A percentile compares a stretch with the other conserved stretches of the same genome.
phyloP scores from a whole-genome alignment of 2,888 invertebrate genomes.

The Harmothoe impar region DNA sequence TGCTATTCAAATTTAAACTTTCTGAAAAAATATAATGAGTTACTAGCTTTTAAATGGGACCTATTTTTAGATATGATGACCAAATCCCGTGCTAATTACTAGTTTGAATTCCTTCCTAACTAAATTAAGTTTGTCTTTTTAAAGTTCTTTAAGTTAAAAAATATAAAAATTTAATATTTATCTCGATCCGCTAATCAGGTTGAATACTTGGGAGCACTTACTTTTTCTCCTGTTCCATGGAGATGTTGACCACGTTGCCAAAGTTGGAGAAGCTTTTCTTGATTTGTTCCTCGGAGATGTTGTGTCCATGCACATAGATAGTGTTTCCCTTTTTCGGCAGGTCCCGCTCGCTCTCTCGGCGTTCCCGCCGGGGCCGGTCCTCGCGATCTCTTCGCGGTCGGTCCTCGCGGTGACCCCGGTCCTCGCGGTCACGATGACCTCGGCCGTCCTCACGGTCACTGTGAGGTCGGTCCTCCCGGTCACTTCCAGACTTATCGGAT shows the following conservation, averaged over 20 bases:
- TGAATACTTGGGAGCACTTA: too few relatives aligned
- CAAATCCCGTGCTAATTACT: too few relatives aligned
- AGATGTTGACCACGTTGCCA: slow-evolving; percentile 91
- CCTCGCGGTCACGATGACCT: neutral
- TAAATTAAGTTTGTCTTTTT: too few relatives aligned
- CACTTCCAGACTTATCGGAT: slow-evolving; percentile 2
- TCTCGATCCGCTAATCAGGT: too few relatives aligned
- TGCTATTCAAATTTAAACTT: too few relatives aligned
- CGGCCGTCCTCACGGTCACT: slow-evolving; percentile 74
- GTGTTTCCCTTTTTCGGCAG: slow-evolving; percentile 87
- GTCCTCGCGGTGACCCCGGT: slow-evolving; percentile 75
- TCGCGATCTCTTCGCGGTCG: slow-evolving; percentile 72
- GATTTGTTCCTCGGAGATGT: slow-evolving; percentile 91
- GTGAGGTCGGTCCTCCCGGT: slow-evolving; percentile 46
- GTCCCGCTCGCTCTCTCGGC: slow-evolving; percentile 58
- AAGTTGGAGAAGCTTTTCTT: slow-evolving; percentile 90
- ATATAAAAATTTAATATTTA: too few relatives aligned
- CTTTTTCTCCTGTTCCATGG: slow-evolving; percentile 93
- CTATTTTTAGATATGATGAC: too few relatives aligned
- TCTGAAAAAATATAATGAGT: too few relatives aligned
- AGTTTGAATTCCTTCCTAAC: too few relatives aligned
- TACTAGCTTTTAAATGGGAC: too few relatives aligned
- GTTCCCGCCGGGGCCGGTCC: slow-evolving; percentile 80
- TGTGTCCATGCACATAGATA: slow-evolving; percentile 91
- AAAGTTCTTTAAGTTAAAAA: too few relatives aligned